These are phyloP conservation scores for Euwallacea similis DNA, from an alignment of 1,140 invertebrate genomes.

Conservation along the genomic window DNA sequence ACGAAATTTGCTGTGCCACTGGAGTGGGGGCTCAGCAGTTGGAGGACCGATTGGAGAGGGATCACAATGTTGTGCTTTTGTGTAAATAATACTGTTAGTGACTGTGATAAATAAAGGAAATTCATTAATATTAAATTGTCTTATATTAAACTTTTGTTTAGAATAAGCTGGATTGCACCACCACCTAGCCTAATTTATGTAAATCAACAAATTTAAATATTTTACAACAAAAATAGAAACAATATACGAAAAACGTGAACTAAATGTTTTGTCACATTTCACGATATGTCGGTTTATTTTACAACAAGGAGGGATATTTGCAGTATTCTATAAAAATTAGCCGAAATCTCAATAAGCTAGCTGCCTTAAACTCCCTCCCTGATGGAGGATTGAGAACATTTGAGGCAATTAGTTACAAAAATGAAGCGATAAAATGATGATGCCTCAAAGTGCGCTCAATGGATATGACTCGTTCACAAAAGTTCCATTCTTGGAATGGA, in stretches of 20 bases:
- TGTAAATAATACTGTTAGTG: constrained; percentile 67
- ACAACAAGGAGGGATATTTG: too few relatives aligned
- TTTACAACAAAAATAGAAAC: constrained; percentile 38
- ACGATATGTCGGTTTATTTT: constrained; percentile 39
- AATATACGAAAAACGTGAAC: constrained; percentile 33
- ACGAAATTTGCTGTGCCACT: constrained; percentile 89
- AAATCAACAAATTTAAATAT: constrained; percentile 40
- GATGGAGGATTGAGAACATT: too few relatives aligned
- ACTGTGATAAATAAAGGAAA: neutral
- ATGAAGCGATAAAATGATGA: too few relatives aligned
- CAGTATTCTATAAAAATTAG: too few relatives aligned
- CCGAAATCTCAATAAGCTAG: too few relatives aligned
- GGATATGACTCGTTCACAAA: too few relatives aligned
- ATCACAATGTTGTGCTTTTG: constrained; percentile 80
- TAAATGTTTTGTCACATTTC: constrained; percentile 36
- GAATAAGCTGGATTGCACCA: constrained; percentile 51
- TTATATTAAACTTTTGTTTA: constrained; percentile 33
- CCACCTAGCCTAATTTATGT: constrained; percentile 47
- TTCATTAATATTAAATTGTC: constrained; percentile 13
- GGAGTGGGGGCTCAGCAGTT: constrained; percentile 78
- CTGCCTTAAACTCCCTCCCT: too few relatives aligned
- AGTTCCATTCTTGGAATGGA: too few relatives aligned
- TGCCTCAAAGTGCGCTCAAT: too few relatives aligned
- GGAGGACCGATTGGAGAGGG: constrained; percentile 83
- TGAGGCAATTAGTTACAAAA: too few relatives aligned